Percentiles rank a stretch among this genome's conserved stretches.
phyloP scores from a whole-genome alignment of 2,888 invertebrate genomes.

The Aethes cnicana region DNA sequence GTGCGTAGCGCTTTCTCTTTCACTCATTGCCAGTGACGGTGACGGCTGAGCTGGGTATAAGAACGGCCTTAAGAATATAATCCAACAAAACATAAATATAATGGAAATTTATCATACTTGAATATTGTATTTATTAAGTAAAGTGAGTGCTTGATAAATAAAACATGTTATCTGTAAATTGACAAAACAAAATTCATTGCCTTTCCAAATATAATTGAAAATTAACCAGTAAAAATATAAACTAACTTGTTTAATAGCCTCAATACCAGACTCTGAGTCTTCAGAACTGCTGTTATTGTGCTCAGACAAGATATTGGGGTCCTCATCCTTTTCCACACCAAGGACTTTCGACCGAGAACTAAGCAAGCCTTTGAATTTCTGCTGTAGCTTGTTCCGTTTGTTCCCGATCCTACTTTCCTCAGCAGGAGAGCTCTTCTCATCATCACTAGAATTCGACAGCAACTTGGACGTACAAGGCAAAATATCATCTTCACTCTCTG shows the following conservation, averaged over 20 bases:
- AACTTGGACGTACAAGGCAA: slow-evolving; percentile 37
- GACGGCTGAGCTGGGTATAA: no score
- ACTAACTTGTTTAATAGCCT: slow-evolving; percentile 60
- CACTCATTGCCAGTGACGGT: no score
- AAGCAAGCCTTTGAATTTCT: slow-evolving; percentile 61
- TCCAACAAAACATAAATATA: no score
- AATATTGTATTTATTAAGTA: no score
- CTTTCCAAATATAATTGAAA: no score
- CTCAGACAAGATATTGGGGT: slow-evolving; percentile 27
- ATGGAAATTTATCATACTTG: no score
- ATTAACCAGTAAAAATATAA: no score
- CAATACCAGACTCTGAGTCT: slow-evolving; percentile 47
- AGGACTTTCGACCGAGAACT: slow-evolving; percentile 43
- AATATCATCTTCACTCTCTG: slow-evolving; percentile 33
- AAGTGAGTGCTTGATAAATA: no score
- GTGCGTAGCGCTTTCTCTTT: no score
- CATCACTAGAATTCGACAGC: slow-evolving; percentile 37
- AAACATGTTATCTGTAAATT: no score
- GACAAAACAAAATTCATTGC: no score
- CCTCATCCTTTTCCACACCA: slow-evolving; percentile 29
- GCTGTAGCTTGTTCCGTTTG: slow-evolving; percentile 56
- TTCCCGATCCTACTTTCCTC: slow-evolving; percentile 52
- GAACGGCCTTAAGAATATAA: no score
- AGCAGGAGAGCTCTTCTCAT: slow-evolving; percentile 38
- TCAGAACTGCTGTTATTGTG: slow-evolving; percentile 40